These are phyloP conservation scores for Petrophora chlorosata DNA, from an alignment of 2,888 invertebrate genomes.

Conservation along the genomic window DNA sequence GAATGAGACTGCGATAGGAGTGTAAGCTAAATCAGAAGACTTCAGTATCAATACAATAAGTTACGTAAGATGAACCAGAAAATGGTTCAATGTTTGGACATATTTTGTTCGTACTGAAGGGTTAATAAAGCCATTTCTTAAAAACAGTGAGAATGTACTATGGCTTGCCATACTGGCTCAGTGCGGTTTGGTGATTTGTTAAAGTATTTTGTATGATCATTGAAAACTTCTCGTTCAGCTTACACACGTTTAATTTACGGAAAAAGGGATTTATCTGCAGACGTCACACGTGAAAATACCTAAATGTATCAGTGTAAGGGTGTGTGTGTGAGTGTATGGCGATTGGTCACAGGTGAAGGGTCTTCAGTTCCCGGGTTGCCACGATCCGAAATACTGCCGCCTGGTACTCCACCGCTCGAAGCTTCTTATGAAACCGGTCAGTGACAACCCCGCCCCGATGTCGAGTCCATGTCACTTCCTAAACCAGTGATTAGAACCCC, in stretches of 20 bases:
- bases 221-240: no score
- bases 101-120: not conserved
- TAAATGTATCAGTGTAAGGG: constrained; percentile 28
- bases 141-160: no score
- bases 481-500: constrained; percentile 51
- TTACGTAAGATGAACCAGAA: not conserved
- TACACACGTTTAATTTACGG: no score
- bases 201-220: no score
- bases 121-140: no score
- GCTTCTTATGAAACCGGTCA: constrained; percentile 98
- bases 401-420: constrained; percentile 98
- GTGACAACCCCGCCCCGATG: constrained; percentile 69
- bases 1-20: constrained; percentile 9
- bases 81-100: not conserved
- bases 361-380: constrained; percentile 97
- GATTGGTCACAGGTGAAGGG: constrained; percentile 94
- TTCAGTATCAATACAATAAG: not conserved
- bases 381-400: constrained; percentile 97
- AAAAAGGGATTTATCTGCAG: not conserved
- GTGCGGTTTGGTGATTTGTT: no score
- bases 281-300: constrained; percentile 2
- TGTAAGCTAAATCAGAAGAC: constrained; percentile 1
- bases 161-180: no score
- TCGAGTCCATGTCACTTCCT: constrained; percentile 50
- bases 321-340: constrained; percentile 50